Evolutionary conservation across 2,888 invertebrate species (phyloP).

Genomic region (Drosophila birchii): DNA sequence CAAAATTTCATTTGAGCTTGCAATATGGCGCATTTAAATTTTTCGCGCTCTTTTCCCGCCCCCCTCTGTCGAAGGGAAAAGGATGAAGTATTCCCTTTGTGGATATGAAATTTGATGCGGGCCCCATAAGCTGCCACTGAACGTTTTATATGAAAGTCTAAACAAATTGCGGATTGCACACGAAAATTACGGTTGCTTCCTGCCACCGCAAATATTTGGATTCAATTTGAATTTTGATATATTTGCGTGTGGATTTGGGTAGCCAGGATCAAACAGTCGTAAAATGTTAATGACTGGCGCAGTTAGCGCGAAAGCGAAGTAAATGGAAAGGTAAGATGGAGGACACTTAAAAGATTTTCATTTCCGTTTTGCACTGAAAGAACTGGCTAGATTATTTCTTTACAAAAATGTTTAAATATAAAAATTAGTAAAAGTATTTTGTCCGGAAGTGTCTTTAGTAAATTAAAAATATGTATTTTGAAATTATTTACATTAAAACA

Average conservation of each 20-base stretch:
- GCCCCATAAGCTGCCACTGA: slow-evolving; percentile 27
- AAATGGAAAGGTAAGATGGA: slow-evolving; percentile 29
- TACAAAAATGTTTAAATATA: background rate
- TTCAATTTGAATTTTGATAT: slow-evolving; percentile 59
- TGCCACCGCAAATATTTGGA: slow-evolving; percentile 65
- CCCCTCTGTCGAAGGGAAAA: slow-evolving; percentile 5
- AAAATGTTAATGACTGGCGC: slow-evolving; percentile 74
- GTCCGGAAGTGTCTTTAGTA: background rate
- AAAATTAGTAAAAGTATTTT: background rate
- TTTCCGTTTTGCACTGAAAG: slow-evolving; percentile 7
- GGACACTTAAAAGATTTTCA: slow-evolving; percentile 37
- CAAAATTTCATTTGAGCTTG: slow-evolving; percentile 77
- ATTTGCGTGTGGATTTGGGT: slow-evolving; percentile 20
- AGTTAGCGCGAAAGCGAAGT: slow-evolving; percentile 55
- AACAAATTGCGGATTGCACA: slow-evolving; percentile 66
- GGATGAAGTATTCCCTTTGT: slow-evolving; percentile 24
- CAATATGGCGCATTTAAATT: slow-evolving; percentile 76
- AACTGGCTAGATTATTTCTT: rapidly evolving
- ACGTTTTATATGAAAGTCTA: slow-evolving; percentile 58
- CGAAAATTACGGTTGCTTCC: slow-evolving; percentile 26
- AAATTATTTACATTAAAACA: background rate
- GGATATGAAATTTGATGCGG: slow-evolving; percentile 64
- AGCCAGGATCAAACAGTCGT: slow-evolving; percentile 41
- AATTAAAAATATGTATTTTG: background rate
- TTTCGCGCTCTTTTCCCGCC: slow-evolving; percentile 31